phyloP scores from a whole-genome alignment of 2,797 vertebrate genomes.

The Emydoidea blandingii region DNA sequence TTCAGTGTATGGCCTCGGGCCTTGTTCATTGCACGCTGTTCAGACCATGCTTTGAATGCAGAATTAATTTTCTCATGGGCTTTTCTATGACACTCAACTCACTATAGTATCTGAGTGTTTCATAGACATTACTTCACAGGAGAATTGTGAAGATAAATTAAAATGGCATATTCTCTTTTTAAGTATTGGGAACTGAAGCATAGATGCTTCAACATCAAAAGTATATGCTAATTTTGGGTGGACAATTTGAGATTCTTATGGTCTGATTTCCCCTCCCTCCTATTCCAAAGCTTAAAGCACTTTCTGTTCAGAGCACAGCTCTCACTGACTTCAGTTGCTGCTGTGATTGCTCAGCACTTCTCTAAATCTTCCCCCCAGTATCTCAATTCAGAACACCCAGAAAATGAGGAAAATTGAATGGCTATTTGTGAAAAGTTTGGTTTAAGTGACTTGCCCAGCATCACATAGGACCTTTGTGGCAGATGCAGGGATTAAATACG shows the following conservation, averaged over 20 bases:
- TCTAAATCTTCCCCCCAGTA: neutral
- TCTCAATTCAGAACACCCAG: neutral
- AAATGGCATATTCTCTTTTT: neutral
- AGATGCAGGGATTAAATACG: neutral
- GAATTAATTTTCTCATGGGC: neutral
- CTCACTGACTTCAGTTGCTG: accelerated
- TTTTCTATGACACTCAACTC: neutral
- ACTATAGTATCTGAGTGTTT: neutral
- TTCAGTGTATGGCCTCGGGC: neutral
- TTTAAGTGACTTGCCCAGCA: neutral
- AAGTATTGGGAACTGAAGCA: neutral
- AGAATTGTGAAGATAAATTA: neutral
- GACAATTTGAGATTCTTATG: neutral
- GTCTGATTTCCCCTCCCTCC: neutral
- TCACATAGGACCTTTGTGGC: neutral
- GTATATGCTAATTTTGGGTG: accelerated
- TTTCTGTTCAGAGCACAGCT: neutral
- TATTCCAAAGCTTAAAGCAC: neutral
- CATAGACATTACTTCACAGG: neutral
- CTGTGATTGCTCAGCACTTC: accelerated
- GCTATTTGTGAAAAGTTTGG: neutral
- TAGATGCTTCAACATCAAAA: neutral
- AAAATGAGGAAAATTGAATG: neutral
- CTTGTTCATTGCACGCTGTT: neutral
- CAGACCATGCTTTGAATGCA: neutral